Evolutionary conservation across 2,113 vertebrate species (phyloP), one percentile per base, ranked within the genome.

Genomic region (Plecotus auritus): DNA sequence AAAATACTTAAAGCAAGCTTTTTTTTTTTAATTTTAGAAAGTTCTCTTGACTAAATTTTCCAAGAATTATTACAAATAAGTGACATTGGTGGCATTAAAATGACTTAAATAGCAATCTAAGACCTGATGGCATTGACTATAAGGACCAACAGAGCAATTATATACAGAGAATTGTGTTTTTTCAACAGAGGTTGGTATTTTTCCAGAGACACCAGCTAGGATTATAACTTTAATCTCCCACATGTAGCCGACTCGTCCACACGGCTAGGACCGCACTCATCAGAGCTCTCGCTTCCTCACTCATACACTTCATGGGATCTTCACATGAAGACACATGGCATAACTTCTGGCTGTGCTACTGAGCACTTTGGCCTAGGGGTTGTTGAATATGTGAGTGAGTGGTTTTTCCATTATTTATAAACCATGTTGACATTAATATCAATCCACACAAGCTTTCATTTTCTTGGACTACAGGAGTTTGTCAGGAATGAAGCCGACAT

Each of bases 21-120:
- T 51, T 61, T 59, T 13, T 35, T 30, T 30, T 86, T 2, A 35
- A 35, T 30, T 40, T 74, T 40, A 85, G 26, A 37, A 72, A 91
- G 90, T n/a, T 86, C 26, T 69, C 51, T 86, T 28, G 16, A 77
- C 10, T 49, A 77, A 84, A 76, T 1, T 78, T 91, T 51, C 66
- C 83, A 72, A 77, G 64, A 82, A 67, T 87, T 82, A 83, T 54
- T 77, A n/a, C 3, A 86, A 89, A 45, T 49, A n/a, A 82, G 47
- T 42, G 18, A 84, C 7, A 3, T 9, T 49, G 13, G 28, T 37
- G 17, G 37, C 54, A 67, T 47, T 18, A 78, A 82, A 94, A 67
- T 32, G 28, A 70, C 45, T 49, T 54, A 78, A 84, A n/a, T 5
- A 78, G 64, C 59, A 26, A 16, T 45, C n/a, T 49, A 42, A 45